A percentile compares a stretch with the other conserved stretches of the same genome.
Conservation (phyloP, 2,888 invertebrate genomes). For the Celastrina argiolus region DNA sequence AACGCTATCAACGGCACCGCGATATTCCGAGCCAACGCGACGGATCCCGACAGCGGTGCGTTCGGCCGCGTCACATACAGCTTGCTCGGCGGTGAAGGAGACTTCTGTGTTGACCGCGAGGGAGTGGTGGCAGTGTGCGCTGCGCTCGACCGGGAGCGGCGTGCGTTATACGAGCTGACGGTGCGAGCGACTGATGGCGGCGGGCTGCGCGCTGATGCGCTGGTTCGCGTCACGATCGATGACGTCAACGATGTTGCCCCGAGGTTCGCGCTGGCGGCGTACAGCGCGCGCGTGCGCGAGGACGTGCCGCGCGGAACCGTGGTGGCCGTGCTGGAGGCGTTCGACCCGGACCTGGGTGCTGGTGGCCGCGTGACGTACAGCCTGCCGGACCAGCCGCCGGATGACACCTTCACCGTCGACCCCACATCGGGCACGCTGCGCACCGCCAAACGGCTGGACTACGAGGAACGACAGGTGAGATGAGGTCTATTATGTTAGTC, state of each 20-base stretch:
- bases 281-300: conserved; percentile 90
- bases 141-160: conserved; percentile 90
- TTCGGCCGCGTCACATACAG: conserved; percentile 87
- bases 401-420: conserved; percentile 90
- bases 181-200: conserved; percentile 89
- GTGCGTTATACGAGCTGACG: conserved; percentile 86
- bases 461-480: conserved; percentile 87
- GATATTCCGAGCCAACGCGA: conserved; percentile 89
- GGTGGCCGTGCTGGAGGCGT: conserved; percentile 87
- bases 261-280: conserved; percentile 85
- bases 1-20: conserved; percentile 90
- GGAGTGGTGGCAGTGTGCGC: conserved; percentile 88
- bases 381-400: conserved; percentile 82
- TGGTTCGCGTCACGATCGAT: conserved; percentile 88
- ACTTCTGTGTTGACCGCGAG: conserved; percentile 87
- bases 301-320: conserved; percentile 93
- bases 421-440: conserved; percentile 90
- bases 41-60: conserved; percentile 89
- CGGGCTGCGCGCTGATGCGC: conserved; percentile 87
- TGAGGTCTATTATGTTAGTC: not conserved
- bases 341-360: conserved; percentile 90
- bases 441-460: conserved; percentile 87
- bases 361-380: conserved; percentile 90
- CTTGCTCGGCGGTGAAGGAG: conserved; percentile 84
- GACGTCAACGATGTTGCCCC: conserved; percentile 96